These are phyloP conservation scores for Pollenia griseotomentosa DNA, from an alignment of 2,888 invertebrate genomes.

Conservation along the genomic window DNA sequence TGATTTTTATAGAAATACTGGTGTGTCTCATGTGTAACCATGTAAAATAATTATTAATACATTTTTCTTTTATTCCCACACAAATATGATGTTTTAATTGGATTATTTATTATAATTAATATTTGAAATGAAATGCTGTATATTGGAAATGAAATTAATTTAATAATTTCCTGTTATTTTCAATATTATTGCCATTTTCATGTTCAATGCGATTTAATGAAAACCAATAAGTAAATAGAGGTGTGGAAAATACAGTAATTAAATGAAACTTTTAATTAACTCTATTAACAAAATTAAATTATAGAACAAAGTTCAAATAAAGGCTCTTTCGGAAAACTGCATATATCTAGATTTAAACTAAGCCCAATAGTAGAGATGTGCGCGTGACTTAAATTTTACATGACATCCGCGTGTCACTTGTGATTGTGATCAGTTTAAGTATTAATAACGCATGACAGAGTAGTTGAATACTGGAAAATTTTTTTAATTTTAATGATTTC, in stretches of 20 bases:
- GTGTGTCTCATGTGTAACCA: conserved; percentile 24
- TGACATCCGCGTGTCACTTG: no score
- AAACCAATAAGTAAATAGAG: neutral
- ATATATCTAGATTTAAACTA: no score
- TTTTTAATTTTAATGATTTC: no score
- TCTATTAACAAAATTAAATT: no score
- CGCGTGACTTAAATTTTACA: no score
- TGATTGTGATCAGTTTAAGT: no score
- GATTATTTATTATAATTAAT: neutral
- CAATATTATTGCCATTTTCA: conserved; percentile 7
- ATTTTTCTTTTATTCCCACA: neutral
- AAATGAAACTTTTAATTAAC: no score
- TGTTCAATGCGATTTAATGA: conserved; percentile 8
- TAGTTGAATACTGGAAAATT: no score
- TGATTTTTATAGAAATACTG: neutral
- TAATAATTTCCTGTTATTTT: conserved; percentile 13
- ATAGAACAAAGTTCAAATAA: no score
- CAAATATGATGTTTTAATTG: conserved; percentile 23
- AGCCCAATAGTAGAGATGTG: no score
- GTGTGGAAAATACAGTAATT: neutral
- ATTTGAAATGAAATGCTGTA: neutral
- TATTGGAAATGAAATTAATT: conserved; percentile 7
- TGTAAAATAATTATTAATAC: conserved; percentile 10
- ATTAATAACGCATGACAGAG: no score
- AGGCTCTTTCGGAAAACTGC: no score